Evolutionary conservation across 2,888 invertebrate species (phyloP), one percentile per base, ranked within the genome.

Genomic region (Scrobipalpa atriplicella): DNA sequence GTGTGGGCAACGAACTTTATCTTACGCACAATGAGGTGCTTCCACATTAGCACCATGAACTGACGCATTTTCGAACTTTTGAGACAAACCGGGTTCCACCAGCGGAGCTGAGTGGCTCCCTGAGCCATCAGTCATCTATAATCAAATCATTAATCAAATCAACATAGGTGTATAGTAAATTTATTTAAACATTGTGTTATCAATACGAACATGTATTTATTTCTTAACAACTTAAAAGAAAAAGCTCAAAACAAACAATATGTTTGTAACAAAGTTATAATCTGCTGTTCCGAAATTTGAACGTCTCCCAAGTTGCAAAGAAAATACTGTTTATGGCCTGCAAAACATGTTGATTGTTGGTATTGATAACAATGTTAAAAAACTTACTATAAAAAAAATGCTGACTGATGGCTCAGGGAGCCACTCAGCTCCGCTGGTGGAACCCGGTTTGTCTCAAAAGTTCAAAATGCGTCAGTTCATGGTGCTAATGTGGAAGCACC

Each of bases 401-500:
- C n/a, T n/a, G n/a, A n/a, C n/a, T 0, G 56, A 56, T 1, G 29
- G 56, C 11, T 2, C 56, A 29, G 56, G 19, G 21, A 10, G 7
- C 9, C 10, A 56, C n/a, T 13, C 29, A 5, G 5, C 7, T 7
- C 29, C 29, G 0, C 19, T 29, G 13, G 13, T 21, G 56, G 56
- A 19, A 7, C 56, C 56, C 1, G 5, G 2, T 3, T 11, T 8
- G 13, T 13, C 56, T 11, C 29, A 18, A 29, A 29, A 10, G 13
- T 21, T 21, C 11, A 21, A 11, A 29, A 56, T 21, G 56, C 56
- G 13, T 29, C 56, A 56, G 29, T 56, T 56, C 19, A 7, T 56
- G 18, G 77, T 83, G 29, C 70, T 85, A 52, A 73, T 85, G 77
- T 82, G 82, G 79, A 85, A 84, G 69, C 84, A 84, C 71, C 66